Base-by-base conservation (phyloP, 1,140 invertebrate genomes). In the Rhagoletis zephyria region DNA sequence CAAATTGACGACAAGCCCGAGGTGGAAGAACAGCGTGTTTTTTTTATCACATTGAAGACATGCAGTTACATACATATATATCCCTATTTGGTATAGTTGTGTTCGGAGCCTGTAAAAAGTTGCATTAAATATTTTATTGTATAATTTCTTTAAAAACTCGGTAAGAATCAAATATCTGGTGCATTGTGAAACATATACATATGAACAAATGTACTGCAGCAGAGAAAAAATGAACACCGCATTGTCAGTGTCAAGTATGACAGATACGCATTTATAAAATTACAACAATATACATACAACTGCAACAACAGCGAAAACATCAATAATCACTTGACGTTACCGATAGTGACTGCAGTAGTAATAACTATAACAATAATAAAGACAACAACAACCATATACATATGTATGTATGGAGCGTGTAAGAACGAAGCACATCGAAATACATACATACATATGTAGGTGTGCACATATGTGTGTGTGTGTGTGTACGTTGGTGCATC, bases 281-380 rank as follows among this genome's bases (percentile, higher is more conserved):
- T 70, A 30, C 67, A 70, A 70, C 40, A 70, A 30, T 30, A 1
- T 30, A 30, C 30, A 30, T 30, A 30, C 30, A 30, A 30, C 30
- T 30, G 40, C 40, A 70, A 45, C 67, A 70, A 70, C 42, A 70
- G 67, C 42, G 42, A 74, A 70, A 74, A 45, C 67, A 74, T 74
- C 67, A 74, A 74, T 74, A 74, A 74, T 42, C 45, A 74, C 67
- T 74, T 74, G 67, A 74, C 67, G 40, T 45, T 74, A 14, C 40
- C 67, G 67, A 74, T 74, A 74, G 67, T 48, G 67, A 74, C 67
- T 74, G 67, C 67, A 74, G 42, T 74, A 45, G 67, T 48, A 74
- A 74, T 74, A 48, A 48, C 40, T 42, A 74, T 74, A 74, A 74
- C 67, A 74, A 74, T 74, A n/a, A 74, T 42, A 45, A 74, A 4